These are phyloP conservation scores for Chrysina gloriosa DNA, from an alignment of 2,888 invertebrate genomes.

Conservation along the genomic window DNA sequence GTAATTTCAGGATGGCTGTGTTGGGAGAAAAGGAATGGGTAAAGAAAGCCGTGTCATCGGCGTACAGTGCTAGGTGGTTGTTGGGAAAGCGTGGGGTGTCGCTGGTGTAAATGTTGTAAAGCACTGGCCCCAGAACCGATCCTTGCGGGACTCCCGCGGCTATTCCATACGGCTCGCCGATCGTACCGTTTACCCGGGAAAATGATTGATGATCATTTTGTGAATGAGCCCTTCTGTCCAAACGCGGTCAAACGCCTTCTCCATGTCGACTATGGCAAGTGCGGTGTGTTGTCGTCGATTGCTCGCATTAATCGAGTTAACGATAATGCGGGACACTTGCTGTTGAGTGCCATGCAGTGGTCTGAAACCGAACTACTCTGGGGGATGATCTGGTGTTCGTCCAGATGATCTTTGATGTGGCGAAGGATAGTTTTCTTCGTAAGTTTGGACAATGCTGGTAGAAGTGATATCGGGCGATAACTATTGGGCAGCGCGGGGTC, in stretches of 20 bases:
- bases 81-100: too few relatives aligned
- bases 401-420: slow-evolving; percentile 16
- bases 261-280: too few relatives aligned
- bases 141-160: slow-evolving; percentile 55
- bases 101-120: slow-evolving; percentile 50
- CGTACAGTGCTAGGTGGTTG: slow-evolving; percentile 20
- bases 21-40: neutral
- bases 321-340: slow-evolving; percentile 51
- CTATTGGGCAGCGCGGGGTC: slow-evolving; percentile 37
- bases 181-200: slow-evolving; percentile 46
- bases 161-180: slow-evolving; percentile 40
- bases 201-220: slow-evolving; percentile 47
- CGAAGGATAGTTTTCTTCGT: slow-evolving; percentile 46
- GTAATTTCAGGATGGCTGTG: neutral
- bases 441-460: slow-evolving; percentile 49
- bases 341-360: slow-evolving; percentile 49
- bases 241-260: too few relatives aligned
- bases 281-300: neutral
- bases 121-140: slow-evolving; percentile 47
- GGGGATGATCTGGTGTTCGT: neutral
- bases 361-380: slow-evolving; percentile 54
- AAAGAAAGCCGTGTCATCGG: neutral
- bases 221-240: slow-evolving; percentile 53
- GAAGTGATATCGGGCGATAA: slow-evolving; percentile 53
- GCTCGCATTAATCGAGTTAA: slow-evolving; percentile 8